Evolutionary conservation across 2,113 vertebrate species (phyloP).

Genomic region (Tyrannus savana): DNA sequence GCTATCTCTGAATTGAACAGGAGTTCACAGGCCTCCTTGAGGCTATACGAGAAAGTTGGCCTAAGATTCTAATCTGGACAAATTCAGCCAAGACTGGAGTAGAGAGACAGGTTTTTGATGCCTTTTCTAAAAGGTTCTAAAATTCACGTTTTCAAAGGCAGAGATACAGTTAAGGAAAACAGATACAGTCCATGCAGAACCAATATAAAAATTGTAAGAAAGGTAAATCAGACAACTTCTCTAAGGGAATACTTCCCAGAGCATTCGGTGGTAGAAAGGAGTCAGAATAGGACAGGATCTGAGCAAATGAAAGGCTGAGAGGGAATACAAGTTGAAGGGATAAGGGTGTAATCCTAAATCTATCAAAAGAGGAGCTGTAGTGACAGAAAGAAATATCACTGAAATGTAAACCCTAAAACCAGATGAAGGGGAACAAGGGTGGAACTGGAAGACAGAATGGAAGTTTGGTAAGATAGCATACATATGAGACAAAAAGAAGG

Average conservation of each 20-base stretch:
- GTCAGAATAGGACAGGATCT: neutral
- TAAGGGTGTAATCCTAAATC: neutral
- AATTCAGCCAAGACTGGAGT: neutral
- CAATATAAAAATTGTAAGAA: neutral
- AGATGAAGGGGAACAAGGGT: neutral
- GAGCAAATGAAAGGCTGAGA: neutral
- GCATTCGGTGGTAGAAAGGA: neutral
- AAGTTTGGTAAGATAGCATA: neutral
- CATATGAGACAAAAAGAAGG: neutral
- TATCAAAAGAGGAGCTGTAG: neutral
- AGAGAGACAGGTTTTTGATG: neutral
- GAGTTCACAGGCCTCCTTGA: neutral
- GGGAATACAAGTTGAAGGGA: neutral
- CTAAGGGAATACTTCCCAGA: neutral
- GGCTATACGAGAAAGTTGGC: fast-evolving
- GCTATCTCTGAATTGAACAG: neutral
- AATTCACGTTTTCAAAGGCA: neutral
- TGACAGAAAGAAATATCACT: neutral
- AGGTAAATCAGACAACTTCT: neutral
- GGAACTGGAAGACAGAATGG: neutral
- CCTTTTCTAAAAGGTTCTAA: neutral
- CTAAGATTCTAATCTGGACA: neutral
- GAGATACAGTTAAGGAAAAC: neutral
- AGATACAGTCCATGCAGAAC: neutral
- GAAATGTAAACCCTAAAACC: neutral